Evolutionary conservation across 2,888 invertebrate genomes (phyloP), one percentile per base, ranked within the genome.

Genomic region (Palloptera scutellata): DNA sequence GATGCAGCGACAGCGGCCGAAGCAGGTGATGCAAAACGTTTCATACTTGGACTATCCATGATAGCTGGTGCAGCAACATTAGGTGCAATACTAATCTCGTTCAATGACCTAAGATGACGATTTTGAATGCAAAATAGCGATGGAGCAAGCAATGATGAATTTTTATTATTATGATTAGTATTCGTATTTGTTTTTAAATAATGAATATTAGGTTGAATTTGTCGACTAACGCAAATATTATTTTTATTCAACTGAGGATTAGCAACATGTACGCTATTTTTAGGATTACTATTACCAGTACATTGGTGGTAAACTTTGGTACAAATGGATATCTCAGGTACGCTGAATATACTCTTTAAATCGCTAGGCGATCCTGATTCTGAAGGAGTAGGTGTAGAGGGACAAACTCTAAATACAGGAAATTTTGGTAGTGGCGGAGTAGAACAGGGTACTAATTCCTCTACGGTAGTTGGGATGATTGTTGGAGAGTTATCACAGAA

Each of bases 101-200:
- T 81, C 76, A 74, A 75, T 77, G 81, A 83, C 78, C 83, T 83
- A 78, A 66, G 62, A 70, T 72, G 72, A 64, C 68, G 73, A 65
- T 78, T 75, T 79, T 77, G 76, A 73, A 79, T 81, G 81, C 73
- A 74, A 76, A 75, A 55, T 78, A 74, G 73, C 77, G 77, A 73
- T 77, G 84, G 83, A 78, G 81, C 83, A 85, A 85, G 85, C 85
- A 84, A 80, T 81, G 83, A 81, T 61, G 66, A 61, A 66, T 81
- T 81, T 77, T 76, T 76, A 78, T 77, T 77, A 77, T 77, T 74
- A 76, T 77, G 79, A 75, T 81, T 79, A 77, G 77, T 77, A 78
- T 59, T 69, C 63, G 60, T 67, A 60, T 45, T 61, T 65, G 61
- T 42, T 61, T 61, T 67, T 63, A 55, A 58, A 51, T 54, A 59